Conservation (phyloP, 1,140 invertebrate species). For the Caenorhabditis latens region DNA sequence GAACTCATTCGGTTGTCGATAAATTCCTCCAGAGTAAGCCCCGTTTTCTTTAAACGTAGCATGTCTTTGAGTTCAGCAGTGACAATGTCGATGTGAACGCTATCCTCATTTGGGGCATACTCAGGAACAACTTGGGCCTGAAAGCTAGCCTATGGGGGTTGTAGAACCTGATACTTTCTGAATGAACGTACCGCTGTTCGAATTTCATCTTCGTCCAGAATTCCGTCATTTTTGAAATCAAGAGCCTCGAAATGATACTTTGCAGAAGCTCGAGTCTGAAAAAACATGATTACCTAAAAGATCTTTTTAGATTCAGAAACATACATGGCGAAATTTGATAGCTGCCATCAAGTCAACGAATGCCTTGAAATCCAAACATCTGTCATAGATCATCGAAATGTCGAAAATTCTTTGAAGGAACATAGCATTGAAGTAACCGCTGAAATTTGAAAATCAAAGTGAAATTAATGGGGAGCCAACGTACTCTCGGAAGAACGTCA, state of each 20-base stretch:
- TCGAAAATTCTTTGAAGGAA: slow-evolving; percentile 11
- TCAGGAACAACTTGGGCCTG: slow-evolving; percentile 4
- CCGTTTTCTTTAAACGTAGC: not conserved
- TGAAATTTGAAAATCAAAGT: not conserved
- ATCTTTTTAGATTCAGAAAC: not conserved
- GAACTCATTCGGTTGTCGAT: slow-evolving; percentile 14
- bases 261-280: not conserved
- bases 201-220: slow-evolving; percentile 23
- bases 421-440: not conserved
- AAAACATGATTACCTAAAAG: not conserved
- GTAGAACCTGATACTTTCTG: not conserved
- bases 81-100: not conserved
- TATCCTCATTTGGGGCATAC: not conserved
- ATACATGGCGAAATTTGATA: slow-evolving; percentile 14
- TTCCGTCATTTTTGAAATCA: slow-evolving; percentile 1
- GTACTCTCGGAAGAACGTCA: slow-evolving; percentile 30
- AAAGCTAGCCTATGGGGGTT: not conserved
- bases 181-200: not conserved
- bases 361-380: slow-evolving; percentile 39
- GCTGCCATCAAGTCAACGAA: slow-evolving; percentile 7
- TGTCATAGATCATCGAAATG: slow-evolving; percentile 1
- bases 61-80: slow-evolving; percentile 25
- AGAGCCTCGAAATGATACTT: slow-evolving; percentile 29
- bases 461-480: not conserved
- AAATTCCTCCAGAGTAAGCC: not conserved